These are phyloP conservation scores for Sternotherus odoratus DNA, from an alignment of 2,797 vertebrate genomes.

Conservation along the genomic window DNA sequence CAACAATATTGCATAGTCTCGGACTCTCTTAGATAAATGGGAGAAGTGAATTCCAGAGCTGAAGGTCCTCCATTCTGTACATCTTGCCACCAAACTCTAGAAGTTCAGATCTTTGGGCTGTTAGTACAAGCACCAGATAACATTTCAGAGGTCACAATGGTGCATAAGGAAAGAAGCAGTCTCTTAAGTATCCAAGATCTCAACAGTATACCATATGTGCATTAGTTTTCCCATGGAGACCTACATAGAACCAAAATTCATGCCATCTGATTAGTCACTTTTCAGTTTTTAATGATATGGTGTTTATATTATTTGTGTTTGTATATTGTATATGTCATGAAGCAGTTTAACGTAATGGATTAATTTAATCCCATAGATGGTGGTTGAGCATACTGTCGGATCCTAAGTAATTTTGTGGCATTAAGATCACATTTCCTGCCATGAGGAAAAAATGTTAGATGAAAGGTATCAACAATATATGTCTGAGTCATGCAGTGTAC, in stretches of 20 bases:
- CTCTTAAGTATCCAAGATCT: neutral
- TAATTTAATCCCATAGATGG: conserved; percentile 67
- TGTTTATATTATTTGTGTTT: conserved; percentile 18
- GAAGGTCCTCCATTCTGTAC: accelerated
- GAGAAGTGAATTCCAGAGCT: neutral
- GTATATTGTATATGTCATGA: neutral
- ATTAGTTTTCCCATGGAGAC: conserved; percentile 23
- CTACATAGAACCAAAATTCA: conserved; percentile 10
- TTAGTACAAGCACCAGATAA: neutral
- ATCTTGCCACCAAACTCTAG: neutral
- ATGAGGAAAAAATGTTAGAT: conserved; percentile 37
- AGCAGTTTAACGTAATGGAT: conserved; percentile 30
- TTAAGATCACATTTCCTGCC: conserved; percentile 52
- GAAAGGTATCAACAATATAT: conserved; percentile 44
- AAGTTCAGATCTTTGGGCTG: neutral
- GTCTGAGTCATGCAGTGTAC: conserved; percentile 29
- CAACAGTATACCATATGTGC: neutral
- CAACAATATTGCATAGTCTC: neutral
- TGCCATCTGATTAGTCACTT: neutral
- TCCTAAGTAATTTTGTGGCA: conserved; percentile 50
- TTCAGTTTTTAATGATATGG: neutral
- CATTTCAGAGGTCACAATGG: neutral
- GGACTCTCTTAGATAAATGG: neutral
- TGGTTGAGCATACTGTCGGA: conserved; percentile 47
- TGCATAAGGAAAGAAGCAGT: neutral